Evolutionary conservation across 2,113 vertebrate genomes (phyloP), one percentile per base, ranked within the genome.

Genomic region (Rhizomys pruinosus): DNA sequence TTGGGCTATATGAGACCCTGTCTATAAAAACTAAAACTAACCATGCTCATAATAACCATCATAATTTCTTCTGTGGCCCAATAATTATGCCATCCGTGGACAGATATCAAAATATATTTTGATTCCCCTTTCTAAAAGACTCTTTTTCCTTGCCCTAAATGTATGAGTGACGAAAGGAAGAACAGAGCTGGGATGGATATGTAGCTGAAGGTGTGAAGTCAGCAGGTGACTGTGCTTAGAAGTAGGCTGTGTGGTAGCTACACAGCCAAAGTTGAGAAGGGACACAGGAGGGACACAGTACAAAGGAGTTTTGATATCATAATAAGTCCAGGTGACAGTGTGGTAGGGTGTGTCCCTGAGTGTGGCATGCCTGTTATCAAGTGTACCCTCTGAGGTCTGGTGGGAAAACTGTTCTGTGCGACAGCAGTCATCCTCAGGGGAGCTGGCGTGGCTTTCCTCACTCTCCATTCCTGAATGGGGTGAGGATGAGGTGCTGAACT

Each of bases 71-170:
- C 73, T 11, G 0, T 44, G 52, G 39, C 19, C 32, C 77, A 69
- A 73, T 74, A 80, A 78, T 84, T 57, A n/a, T 78, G 9, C 16
- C 7, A 52, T 32, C 69, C 52, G 6, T 61, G 69, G 39, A 37
- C 93, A 66, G 32, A 74, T 39, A 32, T 84, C 37, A 85, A 88
- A 89, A 82, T 71, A 16, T 25, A 39, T 69, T 88, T 81, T 47
- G 25, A 88, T 72, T 78, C 20, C 29, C n/a, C 90, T 90, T 90
- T 69, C 55, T 71, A n/a, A 95, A 61, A 7, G 39, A 29, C 52
- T 15, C 8, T n/a, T 85, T 86, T 13, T 7, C 7, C 25, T 90
- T 69, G 69, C 16, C 59, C 37, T 63, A 47, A 2, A 74, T 13
- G 16, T 23, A 63, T 7, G 3, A 86, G 27, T 27, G 78, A 9